Evolutionary conservation across 2,888 invertebrate genomes (phyloP), one percentile per base, ranked within the genome.

Genomic region (Diarsia dahlii): DNA sequence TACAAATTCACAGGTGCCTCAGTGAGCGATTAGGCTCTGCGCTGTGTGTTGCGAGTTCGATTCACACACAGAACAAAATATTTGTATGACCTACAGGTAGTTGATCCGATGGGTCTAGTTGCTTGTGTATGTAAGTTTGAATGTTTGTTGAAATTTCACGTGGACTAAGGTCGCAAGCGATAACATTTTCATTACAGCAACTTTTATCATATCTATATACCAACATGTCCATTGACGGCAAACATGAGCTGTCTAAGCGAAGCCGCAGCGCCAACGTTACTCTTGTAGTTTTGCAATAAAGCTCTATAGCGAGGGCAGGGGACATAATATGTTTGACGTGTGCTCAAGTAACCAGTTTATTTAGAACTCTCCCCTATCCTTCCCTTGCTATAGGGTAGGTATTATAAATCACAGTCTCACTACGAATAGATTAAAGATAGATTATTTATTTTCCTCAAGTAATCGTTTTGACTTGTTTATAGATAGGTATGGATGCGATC

Each of bases 241-340:
- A 69, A 76, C 68, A 83, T 48, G 62, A 70, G 46, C 80, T 76
- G 78, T 81, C 74, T 71, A 75, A 78, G n/a, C 46, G 71, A 76
- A 70, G 70, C 80, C 45, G 63, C 62, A 46, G 45, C 20, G 52
- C 18, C 13, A n/a, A 28, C 75, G 28, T 62, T 45, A 39, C 75
- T 71, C 73, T 81, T 74, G 72, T 81, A 81, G 74, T 82, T 86
- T 84, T 73, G 69, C 81, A 84, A 81, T 84, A 28, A 28, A 28
- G 28, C 28, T 28, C 28, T 28, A 28, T 28, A 28, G 28, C 28
- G 28, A 28, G 28, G 1, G 2, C 28, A 28, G 58, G 67, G 56
- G 80, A 77, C 73, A 39, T 39, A 34, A 80, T 84, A 78, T 75
- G 73, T 80, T 54, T 82, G 82, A 82, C 86, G 78, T 58, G 69